Conservation (phyloP, 1,140 invertebrate genomes). For the Ceratosolen solmsi region DNA sequence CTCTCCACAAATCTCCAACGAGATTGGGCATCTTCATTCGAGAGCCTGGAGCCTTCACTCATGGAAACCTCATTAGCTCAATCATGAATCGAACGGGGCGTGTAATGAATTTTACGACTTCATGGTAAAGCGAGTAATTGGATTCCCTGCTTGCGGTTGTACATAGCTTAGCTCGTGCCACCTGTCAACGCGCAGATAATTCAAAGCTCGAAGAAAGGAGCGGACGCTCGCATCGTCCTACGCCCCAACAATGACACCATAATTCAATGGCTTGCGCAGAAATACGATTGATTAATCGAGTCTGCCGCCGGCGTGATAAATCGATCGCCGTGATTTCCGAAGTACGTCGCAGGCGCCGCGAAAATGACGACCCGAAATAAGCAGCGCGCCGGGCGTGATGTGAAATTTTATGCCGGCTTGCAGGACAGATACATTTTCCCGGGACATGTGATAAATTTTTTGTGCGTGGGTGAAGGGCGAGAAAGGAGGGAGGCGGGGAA, state of each 20-base stretch:
- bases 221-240: not conserved
- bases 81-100: slow-evolving; percentile 24
- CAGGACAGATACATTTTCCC: not conserved
- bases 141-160: not conserved
- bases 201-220: slow-evolving; percentile 18
- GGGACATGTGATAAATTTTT: slow-evolving; percentile 36
- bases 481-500: not conserved
- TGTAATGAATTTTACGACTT: slow-evolving; percentile 41
- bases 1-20: no score
- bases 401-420: slow-evolving; percentile 17
- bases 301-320: not conserved
- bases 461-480: not conserved
- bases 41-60: not conserved
- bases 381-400: not conserved
- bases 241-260: slow-evolving; percentile 19
- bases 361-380: not conserved
- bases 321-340: slow-evolving; percentile 10
- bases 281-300: slow-evolving; percentile 43
- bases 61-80: slow-evolving; percentile 30
- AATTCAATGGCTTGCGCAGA: slow-evolving; percentile 3
- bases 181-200: slow-evolving; percentile 19
- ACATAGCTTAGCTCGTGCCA: not conserved
- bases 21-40: not conserved
- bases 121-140: slow-evolving; percentile 16
- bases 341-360: not conserved